Evolutionary conservation across 1,140 invertebrate species (phyloP), one percentile per base, ranked within the genome.

Genomic region (Trachymyrmex cornetzi): DNA sequence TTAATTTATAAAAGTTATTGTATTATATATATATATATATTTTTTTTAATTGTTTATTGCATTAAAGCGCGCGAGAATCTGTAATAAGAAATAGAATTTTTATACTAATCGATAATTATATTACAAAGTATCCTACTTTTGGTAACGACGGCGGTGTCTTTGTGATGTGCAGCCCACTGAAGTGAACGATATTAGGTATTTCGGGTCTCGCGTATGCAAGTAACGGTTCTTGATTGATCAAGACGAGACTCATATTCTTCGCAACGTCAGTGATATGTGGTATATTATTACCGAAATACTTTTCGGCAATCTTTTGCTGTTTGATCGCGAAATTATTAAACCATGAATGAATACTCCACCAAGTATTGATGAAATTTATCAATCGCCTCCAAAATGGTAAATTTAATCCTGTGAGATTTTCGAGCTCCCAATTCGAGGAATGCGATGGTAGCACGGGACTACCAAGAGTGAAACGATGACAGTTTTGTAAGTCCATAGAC

Each of bases 161-260:
- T 48, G 57, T 19, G 66, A 96, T 95, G 86, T 96, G 94, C 85
- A 96, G 94, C 57, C 96, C 95, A 81, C 94, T 96, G 19, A 96
- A 96, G 75, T 95, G 95, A 11, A 95, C 93, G 84, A 95, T 96
- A 90, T 94, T 96, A 4, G 96, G 96, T 69, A 96, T 86, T 24
- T 95, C 91, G 1, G 96, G 96, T 71, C 95, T 94, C 19, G 96
- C 94, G 75, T 95, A 95, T 77, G 96, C 95, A 16, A 96, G 91
- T 4, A 95, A 94, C 19, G 96, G 95, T 89, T 97, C 96, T 61
- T 86, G 77, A 81, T 86, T 66, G 34, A 57, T 67, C 38, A 87
- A 34, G 11, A 77, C 4, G 2, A 87, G 50, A 30, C 80, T 87
- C 50, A 87, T 85, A 24, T 87, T 87, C 55, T 85, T 85, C 12